phyloP scores from a whole-genome alignment of 2,113 vertebrate species.

The Xenopus borealis region DNA sequence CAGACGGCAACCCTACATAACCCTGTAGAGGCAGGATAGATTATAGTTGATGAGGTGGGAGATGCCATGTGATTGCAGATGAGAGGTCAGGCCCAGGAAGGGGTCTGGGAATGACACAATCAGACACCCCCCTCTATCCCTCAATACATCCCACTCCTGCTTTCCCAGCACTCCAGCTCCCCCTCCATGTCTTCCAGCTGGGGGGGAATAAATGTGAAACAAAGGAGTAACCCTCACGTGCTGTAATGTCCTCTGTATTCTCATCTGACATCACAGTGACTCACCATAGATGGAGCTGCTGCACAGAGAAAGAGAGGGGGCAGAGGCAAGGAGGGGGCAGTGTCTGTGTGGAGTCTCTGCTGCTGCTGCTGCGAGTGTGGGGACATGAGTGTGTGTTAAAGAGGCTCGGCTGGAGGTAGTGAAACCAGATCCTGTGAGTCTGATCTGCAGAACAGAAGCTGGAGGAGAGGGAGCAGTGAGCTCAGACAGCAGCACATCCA shows the following conservation, averaged over 20 bases:
- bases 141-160: too few relatives aligned
- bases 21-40: too few relatives aligned
- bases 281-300: slow-evolving; percentile 67
- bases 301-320: slow-evolving; percentile 49
- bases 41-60: not conserved
- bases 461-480: slow-evolving; percentile 39
- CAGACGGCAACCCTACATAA: too few relatives aligned
- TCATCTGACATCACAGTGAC: slow-evolving; percentile 60
- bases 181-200: slow-evolving; percentile 6
- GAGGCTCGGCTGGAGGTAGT: slow-evolving; percentile 48
- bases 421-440: slow-evolving; percentile 47
- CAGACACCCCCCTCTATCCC: not conserved
- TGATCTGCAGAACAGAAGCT: slow-evolving; percentile 44
- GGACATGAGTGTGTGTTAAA: slow-evolving; percentile 35
- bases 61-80: too few relatives aligned
- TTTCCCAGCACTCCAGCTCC: not conserved
- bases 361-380: slow-evolving; percentile 25
- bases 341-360: slow-evolving; percentile 52
- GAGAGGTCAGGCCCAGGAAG: slow-evolving; percentile 4
- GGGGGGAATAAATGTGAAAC: slow-evolving; percentile 50
- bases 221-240: slow-evolving; percentile 55
- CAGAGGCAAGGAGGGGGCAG: slow-evolving; percentile 10
- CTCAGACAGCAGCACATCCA: slow-evolving; percentile 34
- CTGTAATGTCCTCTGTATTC: slow-evolving; percentile 57
- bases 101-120: slow-evolving; percentile 30